Evolutionary conservation across 2,888 invertebrate genomes (phyloP).

Genomic region (Cinara cedri): DNA sequence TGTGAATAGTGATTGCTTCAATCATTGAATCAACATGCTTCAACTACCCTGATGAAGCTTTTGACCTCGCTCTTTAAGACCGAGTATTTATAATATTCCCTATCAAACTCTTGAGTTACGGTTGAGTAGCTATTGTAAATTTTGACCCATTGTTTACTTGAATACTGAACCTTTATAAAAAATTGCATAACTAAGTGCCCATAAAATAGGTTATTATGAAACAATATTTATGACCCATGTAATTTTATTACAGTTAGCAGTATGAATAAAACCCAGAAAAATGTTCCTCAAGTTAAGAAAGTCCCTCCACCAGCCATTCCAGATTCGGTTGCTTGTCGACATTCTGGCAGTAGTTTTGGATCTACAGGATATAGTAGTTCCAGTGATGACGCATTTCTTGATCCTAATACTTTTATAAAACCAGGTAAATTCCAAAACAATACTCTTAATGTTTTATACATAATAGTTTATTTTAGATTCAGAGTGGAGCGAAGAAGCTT

Average conservation of each 20-base stretch:
- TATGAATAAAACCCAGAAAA: conserved; percentile 83
- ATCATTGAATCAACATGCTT: no score
- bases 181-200: not conserved
- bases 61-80: conserved; percentile 16
- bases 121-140: conserved; percentile 24
- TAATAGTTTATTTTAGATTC: not conserved
- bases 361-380: conserved; percentile 79
- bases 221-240: not conserved
- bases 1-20: conserved; percentile 43
- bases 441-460: not conserved
- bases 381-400: conserved; percentile 66
- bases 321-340: conserved; percentile 67
- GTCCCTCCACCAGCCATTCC: conserved; percentile 81
- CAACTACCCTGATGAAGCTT: conserved; percentile 38
- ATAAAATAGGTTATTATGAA: conserved; percentile 27
- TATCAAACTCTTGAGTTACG: conserved; percentile 18
- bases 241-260: conserved; percentile 78
- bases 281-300: conserved; percentile 86
- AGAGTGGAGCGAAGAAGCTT: no score
- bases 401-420: conserved; percentile 39
- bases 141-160: conserved; percentile 32
- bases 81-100: conserved; percentile 11
- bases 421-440: conserved; percentile 32
- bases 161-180: conserved; percentile 32
- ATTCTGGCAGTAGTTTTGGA: conserved; percentile 81